A percentile compares a stretch with the other conserved stretches of the same genome.
Conservation (phyloP, 2,888 invertebrate species). For the Melangyna quadrimaculata region DNA sequence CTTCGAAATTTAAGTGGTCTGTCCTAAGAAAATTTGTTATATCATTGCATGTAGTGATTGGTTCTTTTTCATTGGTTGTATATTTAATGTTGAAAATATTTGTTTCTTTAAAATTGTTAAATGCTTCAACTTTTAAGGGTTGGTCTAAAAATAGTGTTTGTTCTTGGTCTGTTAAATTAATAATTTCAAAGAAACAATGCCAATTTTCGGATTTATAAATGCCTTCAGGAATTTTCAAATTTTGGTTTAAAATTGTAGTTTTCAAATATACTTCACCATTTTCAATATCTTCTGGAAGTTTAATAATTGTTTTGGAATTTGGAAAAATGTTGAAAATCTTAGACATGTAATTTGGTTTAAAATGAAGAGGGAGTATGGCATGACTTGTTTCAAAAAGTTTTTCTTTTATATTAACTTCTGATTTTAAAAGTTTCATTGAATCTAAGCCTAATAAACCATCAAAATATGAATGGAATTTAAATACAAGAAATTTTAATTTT, state of each 20-base stretch:
- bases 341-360: background rate
- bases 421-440: no score
- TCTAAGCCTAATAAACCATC: conserved; percentile 24
- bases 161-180: background rate
- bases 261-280: background rate
- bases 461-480: conserved; percentile 63
- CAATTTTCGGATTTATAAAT: background rate
- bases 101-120: background rate
- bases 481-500: no score
- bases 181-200: conserved; percentile 1
- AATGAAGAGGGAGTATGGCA: background rate
- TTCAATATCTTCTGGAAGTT: background rate
- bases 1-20: background rate
- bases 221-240: background rate
- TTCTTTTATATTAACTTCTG: no score
- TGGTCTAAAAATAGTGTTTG: conserved; percentile 29
- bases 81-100: background rate
- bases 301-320: background rate
- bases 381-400: background rate
- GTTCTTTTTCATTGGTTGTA: background rate
- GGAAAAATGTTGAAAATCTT: conserved; percentile 4
- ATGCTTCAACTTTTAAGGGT: conserved; percentile 14
- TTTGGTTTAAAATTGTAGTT: background rate
- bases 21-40: background rate
- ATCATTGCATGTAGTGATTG: background rate